phyloP scores from a whole-genome alignment of 2,113 vertebrate genomes.

The Podarcis muralis region DNA sequence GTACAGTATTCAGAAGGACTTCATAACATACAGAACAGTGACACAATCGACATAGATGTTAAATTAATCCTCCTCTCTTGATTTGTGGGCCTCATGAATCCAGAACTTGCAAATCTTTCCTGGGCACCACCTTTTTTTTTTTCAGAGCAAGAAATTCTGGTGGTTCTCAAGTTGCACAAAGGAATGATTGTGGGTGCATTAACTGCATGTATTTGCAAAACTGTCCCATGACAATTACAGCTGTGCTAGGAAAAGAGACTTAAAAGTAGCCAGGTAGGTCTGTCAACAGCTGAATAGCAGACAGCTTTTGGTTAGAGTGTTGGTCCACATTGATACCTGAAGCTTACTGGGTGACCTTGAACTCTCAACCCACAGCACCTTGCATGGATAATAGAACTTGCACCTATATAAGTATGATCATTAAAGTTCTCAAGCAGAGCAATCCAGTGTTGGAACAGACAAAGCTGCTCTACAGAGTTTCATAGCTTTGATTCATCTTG shows the following conservation, averaged over 20 bases:
- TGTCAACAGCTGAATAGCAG: neutral
- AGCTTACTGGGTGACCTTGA: neutral
- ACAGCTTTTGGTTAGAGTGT: neutral
- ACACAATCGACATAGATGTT: conserved; percentile 15
- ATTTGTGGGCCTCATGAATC: neutral
- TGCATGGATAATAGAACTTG: neutral
- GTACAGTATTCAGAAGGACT: neutral
- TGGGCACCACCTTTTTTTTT: neutral
- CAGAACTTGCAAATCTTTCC: conserved; percentile 4
- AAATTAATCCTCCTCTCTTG: conserved; percentile 1
- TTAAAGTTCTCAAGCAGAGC: conserved; percentile 67
- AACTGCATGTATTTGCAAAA: neutral
- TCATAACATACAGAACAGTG: conserved; percentile 20
- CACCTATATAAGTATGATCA: conserved; percentile 47
- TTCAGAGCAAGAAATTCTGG: neutral
- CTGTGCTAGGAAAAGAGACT: neutral
- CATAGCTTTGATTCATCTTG: neutral
- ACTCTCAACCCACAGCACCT: neutral
- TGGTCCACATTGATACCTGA: neutral
- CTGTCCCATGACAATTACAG: neutral
- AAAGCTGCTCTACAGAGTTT: neutral
- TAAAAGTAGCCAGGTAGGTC: neutral
- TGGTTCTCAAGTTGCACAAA: neutral
- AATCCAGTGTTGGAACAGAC: neutral
- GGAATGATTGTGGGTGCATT: neutral